phyloP scores from a whole-genome alignment of 2,113 vertebrate species.

The Eublepharis macularius region DNA sequence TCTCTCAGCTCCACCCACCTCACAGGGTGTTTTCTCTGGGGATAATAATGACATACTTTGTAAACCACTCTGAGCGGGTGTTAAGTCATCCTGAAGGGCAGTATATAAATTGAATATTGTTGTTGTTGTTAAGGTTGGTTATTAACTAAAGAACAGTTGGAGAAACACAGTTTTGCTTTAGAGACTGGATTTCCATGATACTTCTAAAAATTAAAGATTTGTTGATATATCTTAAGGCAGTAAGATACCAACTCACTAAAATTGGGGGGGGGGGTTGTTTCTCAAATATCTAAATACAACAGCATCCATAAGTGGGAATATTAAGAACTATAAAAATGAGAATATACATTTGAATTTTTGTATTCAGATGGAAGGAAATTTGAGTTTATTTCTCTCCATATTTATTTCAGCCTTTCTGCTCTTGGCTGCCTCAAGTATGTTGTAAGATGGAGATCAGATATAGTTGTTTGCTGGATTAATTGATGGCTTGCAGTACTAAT shows the following conservation, averaged over 20 bases:
- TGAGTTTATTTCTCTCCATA: background rate
- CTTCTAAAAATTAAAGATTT: background rate
- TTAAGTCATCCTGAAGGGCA: no score
- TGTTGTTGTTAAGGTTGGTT: no score
- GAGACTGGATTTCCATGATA: background rate
- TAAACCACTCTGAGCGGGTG: no score
- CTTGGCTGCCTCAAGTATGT: background rate
- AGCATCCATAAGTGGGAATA: background rate
- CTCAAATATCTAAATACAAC: background rate
- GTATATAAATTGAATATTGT: no score
- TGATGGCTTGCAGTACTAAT: conserved; percentile 14
- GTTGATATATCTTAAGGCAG: background rate
- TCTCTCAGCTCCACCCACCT: no score
- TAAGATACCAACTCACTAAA: background rate
- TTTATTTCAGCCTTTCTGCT: background rate
- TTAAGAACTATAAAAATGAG: background rate
- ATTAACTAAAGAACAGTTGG: no score
- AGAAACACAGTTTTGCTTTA: background rate
- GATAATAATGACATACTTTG: no score
- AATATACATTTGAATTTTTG: background rate
- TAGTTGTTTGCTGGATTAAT: background rate
- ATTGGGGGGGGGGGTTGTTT: no score
- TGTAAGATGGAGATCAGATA: background rate
- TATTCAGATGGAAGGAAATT: background rate
- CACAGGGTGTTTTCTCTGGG: no score